Evolutionary conservation across 2,113 vertebrate genomes (phyloP), one percentile per base, ranked within the genome.

Genomic region (Brachypodius melanocephalos): DNA sequence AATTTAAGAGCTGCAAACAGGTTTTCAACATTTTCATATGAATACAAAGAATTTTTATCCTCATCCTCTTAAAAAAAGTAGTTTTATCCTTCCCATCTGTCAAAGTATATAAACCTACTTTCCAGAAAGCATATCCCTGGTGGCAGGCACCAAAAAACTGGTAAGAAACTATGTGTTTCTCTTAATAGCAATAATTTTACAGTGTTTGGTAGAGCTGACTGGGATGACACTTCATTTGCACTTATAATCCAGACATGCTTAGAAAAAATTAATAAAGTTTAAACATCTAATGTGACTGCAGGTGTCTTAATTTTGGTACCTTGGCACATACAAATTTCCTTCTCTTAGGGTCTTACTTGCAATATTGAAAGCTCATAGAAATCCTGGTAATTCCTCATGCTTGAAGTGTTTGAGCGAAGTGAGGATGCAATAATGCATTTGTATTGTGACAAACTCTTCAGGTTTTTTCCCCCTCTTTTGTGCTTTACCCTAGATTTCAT

Each of bases 1-100:
- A 92, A 96, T 95, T 77, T 85, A 85, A 97, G 95, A 96, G 42
- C 59, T 74, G 55, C 80, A 38, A 46, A 94, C 55, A 85, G 34
- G 17, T 43, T 94, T 96, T 94, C 77, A 88, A 10, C 48, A 43
- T 89, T 90, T 89, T 96, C 21, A 21, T 90, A 84, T 34, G 32
- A 85, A 74, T 66, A 77, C 55, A 86, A 89, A 94, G 54, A n/a
- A 62, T 66, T 52, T 89, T 94, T 42, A 20, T 36, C 32, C 76
- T 91, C 43, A 20, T 36, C 32, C 76, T 91, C 43, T 90, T 72
- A 28, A 49, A 73, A 34, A 63, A 14, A 32, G 3, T 17, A 14
- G 10, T n/a, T 40, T 83, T 81, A 22, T 83, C 29, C n/a, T 73
- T 88, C 21, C 25, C 67, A 57, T 88, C 55, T 86, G 26, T 86